Conservation (phyloP, 2,888 invertebrate genomes). For the Timandra comae region DNA sequence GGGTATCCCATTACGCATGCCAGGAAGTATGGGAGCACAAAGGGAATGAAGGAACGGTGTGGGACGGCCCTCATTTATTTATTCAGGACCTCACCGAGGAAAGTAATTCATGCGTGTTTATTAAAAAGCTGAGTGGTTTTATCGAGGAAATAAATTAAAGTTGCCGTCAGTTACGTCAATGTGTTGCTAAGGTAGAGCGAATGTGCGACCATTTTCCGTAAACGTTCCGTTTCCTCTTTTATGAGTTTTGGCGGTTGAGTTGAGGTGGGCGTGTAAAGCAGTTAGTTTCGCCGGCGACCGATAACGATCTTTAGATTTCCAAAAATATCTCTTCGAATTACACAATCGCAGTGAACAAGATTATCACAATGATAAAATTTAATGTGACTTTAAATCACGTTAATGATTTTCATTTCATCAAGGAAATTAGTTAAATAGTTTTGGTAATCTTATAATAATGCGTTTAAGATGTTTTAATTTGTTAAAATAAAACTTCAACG, state of each 20-base stretch:
- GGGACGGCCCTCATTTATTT: slow-evolving; percentile 64
- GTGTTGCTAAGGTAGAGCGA: slow-evolving; percentile 1
- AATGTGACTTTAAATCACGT: too few relatives aligned
- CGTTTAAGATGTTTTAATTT: neutral
- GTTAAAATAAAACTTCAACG: slow-evolving; percentile 16
- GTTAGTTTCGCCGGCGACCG: slow-evolving; percentile 10
- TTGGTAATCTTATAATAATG: slow-evolving; percentile 1
- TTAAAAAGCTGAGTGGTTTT: slow-evolving; percentile 57
- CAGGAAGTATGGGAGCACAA: slow-evolving; percentile 59
- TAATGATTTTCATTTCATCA: too few relatives aligned
- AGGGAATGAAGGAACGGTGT: slow-evolving; percentile 57
- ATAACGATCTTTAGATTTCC: slow-evolving; percentile 13
- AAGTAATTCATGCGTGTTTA: slow-evolving; percentile 69
- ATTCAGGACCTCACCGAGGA: slow-evolving; percentile 57
- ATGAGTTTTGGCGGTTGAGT: slow-evolving; percentile 3
- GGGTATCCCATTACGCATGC: slow-evolving; percentile 66
- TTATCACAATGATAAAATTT: too few relatives aligned
- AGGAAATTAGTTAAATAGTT: too few relatives aligned
- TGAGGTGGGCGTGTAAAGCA: slow-evolving; percentile 13
- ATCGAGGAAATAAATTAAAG: slow-evolving; percentile 45
- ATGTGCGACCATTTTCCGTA: slow-evolving; percentile 1
- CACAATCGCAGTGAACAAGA: too few relatives aligned
- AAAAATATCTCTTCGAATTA: too few relatives aligned
- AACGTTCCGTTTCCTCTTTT: neutral
- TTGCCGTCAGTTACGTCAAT: slow-evolving; percentile 22